Conservation (phyloP, 2,797 vertebrate species). For the Amblyraja radiata region DNA sequence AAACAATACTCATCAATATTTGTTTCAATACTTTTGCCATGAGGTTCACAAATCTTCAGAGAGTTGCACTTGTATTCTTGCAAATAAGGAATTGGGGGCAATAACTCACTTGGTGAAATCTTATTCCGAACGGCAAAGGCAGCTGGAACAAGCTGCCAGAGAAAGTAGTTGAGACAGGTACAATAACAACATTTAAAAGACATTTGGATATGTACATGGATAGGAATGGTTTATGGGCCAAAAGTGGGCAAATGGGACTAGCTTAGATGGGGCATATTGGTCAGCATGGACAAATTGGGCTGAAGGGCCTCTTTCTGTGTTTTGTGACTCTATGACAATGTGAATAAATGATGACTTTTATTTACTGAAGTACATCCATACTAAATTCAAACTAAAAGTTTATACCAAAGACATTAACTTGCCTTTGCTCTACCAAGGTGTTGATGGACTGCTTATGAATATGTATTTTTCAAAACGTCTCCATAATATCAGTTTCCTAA, state of each 20-base stretch:
- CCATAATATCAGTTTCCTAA: background rate
- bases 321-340: background rate
- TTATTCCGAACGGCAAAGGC: background rate
- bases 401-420: background rate
- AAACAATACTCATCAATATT: background rate
- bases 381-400: background rate
- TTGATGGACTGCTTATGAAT: background rate
- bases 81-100: background rate
- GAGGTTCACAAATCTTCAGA: background rate
- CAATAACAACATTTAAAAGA: no score
- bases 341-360: background rate
- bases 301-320: no score
- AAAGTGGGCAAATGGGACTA: no score
- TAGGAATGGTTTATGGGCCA: no score
- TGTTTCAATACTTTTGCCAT: background rate
- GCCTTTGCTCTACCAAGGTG: background rate
- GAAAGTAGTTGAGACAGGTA: no score
- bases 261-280: no score
- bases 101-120: background rate
- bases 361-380: background rate
- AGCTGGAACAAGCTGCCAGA: no score
- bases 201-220: no score
- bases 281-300: no score
- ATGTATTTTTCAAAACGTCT: background rate
- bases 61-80: background rate